Conservation (phyloP, 2,113 vertebrate species). For the Ailuropoda melanoleuca region DNA sequence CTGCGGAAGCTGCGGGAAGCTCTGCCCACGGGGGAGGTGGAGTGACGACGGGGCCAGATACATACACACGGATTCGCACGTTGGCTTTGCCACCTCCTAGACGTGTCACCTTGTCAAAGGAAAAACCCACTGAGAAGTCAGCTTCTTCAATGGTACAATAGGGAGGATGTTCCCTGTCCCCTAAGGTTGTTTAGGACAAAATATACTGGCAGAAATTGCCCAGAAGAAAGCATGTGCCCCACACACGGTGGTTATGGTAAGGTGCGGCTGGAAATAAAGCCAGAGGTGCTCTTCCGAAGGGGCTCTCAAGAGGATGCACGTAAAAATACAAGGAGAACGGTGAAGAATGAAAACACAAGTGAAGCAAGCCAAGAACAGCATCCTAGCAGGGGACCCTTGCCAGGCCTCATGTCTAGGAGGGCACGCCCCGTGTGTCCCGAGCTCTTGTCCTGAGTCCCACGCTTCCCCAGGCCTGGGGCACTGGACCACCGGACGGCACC, state of each 20-base stretch:
- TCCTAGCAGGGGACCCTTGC: not conserved
- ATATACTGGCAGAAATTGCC: fast-evolving
- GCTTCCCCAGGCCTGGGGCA: fast-evolving
- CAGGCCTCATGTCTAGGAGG: not conserved
- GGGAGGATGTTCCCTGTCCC: not conserved
- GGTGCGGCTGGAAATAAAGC: fast-evolving
- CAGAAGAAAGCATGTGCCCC: not conserved
- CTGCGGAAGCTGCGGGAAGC: not conserved
- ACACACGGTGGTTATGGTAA: fast-evolving
- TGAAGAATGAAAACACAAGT: fast-evolving
- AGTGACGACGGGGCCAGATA: not conserved
- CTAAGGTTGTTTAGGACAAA: not conserved
- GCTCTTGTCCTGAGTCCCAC: too few species aligned
- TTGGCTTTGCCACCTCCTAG: not conserved
- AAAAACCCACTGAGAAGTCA: not conserved
- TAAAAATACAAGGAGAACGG: fast-evolving
- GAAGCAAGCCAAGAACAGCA: fast-evolving
- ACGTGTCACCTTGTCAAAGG: not conserved
- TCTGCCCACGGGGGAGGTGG: too few species aligned
- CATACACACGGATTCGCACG: too few species aligned
- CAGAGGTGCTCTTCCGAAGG: fast-evolving
- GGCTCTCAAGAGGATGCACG: fast-evolving
- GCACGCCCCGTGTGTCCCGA: fast-evolving
- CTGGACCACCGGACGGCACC: fast-evolving
- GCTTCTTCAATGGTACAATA: fast-evolving